Evolutionary conservation across 2,888 invertebrate species (phyloP).

Genomic region (Drosophila tripunctata): DNA sequence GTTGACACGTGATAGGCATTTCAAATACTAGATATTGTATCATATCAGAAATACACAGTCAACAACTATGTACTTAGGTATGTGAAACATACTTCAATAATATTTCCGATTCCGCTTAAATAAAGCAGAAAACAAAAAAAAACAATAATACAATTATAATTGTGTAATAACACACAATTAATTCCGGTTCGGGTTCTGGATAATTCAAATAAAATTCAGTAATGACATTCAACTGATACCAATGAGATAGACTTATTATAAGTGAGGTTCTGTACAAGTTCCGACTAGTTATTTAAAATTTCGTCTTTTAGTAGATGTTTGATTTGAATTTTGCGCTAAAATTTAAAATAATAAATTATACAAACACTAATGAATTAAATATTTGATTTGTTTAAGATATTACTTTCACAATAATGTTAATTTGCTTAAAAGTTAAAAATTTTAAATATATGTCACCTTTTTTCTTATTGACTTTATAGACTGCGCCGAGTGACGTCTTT

Average conservation of each 20-base stretch:
- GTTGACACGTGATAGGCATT: conserved; percentile 53
- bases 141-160: neutral
- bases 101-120: conserved; percentile 58
- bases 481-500: conserved; percentile 24
- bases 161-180: neutral
- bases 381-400: neutral
- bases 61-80: neutral
- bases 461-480: neutral
- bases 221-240: conserved; percentile 5
- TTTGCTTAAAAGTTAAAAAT: too few relatives aligned
- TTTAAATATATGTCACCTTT: neutral
- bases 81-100: conserved; percentile 19
- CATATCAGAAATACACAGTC: neutral
- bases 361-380: neutral
- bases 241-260: neutral
- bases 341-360: conserved; percentile 1
- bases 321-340: neutral
- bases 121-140: conserved; percentile 4
- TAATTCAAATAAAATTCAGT: conserved; percentile 35
- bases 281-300: neutral
- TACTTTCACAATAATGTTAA: too few relatives aligned
- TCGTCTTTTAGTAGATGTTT: neutral
- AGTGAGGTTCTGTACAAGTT: too few relatives aligned
- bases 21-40: conserved; percentile 25
- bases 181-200: conserved; percentile 55